phyloP scores from a whole-genome alignment of 2,113 vertebrate species.

The Formicarius rufipectus region DNA sequence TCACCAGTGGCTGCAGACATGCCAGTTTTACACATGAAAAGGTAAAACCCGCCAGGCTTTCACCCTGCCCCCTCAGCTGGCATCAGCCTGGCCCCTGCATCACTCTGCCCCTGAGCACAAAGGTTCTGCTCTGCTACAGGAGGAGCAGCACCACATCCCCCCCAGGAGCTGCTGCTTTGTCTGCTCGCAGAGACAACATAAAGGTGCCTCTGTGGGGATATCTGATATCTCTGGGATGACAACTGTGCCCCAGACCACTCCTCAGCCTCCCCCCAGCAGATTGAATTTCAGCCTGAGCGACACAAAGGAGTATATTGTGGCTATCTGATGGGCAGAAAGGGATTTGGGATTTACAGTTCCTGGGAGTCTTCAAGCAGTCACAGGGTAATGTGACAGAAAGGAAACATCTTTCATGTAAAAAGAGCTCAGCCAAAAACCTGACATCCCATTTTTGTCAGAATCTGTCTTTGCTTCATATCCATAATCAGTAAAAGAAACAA shows the following conservation, averaged over 20 bases:
- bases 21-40: neutral
- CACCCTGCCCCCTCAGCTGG: neutral
- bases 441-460: neutral
- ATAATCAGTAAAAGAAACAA: neutral
- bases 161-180: neutral
- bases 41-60: neutral
- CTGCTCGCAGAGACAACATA: fast-evolving
- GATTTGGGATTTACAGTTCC: neutral
- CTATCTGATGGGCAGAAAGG: neutral
- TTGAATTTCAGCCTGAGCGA: neutral
- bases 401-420: neutral
- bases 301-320: neutral
- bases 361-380: neutral
- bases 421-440: neutral
- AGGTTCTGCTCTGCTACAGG: neutral
- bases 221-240: neutral
- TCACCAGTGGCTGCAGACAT: neutral
- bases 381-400: neutral
- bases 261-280: neutral
- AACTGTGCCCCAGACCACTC: neutral
- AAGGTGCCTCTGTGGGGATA: neutral
- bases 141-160: neutral
- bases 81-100: neutral
- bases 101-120: neutral
- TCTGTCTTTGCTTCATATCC: neutral